Conservation (phyloP, 1,140 invertebrate genomes). For the Drosophila prosaltans region DNA sequence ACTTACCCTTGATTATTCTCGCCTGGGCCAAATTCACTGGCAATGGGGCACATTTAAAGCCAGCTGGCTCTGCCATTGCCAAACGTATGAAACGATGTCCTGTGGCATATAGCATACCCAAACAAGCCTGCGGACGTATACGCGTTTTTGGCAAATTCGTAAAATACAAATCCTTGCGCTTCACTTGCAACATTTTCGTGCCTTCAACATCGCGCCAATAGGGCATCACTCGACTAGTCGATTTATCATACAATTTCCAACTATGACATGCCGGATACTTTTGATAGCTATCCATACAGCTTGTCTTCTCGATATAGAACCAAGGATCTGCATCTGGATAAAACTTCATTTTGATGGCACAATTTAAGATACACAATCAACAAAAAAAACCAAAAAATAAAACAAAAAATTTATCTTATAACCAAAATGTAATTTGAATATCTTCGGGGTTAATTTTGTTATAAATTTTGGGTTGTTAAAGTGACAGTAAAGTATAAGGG, state of each 20-base stretch:
- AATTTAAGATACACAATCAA: background rate
- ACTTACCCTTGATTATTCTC: constrained; percentile 37
- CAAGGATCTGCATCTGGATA: constrained; percentile 51
- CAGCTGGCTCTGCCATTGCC: constrained; percentile 44
- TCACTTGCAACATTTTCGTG: constrained; percentile 40
- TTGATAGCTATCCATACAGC: constrained; percentile 45
- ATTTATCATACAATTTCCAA: constrained; percentile 49
- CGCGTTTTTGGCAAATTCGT: constrained; percentile 41
- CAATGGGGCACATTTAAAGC: constrained; percentile 65
- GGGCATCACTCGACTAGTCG: constrained; percentile 36
- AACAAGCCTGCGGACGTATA: constrained; percentile 63
- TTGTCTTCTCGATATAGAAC: constrained; percentile 57
- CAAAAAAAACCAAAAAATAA: constrained; percentile 1
- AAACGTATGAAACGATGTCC: constrained; percentile 57
- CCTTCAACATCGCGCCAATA: constrained; percentile 64
- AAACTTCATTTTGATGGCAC: constrained; percentile 41
- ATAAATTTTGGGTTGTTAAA: background rate
- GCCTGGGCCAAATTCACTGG: constrained; percentile 61
- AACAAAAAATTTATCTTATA: background rate
- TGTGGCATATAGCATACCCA: constrained; percentile 67
- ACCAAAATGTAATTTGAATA: background rate
- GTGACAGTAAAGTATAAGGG: background rate
- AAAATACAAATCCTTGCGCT: constrained; percentile 58
- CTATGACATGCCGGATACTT: constrained; percentile 46
- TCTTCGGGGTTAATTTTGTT: background rate